phyloP scores from a whole-genome alignment of 1,140 invertebrate genomes.

The Fopius arisanus region DNA sequence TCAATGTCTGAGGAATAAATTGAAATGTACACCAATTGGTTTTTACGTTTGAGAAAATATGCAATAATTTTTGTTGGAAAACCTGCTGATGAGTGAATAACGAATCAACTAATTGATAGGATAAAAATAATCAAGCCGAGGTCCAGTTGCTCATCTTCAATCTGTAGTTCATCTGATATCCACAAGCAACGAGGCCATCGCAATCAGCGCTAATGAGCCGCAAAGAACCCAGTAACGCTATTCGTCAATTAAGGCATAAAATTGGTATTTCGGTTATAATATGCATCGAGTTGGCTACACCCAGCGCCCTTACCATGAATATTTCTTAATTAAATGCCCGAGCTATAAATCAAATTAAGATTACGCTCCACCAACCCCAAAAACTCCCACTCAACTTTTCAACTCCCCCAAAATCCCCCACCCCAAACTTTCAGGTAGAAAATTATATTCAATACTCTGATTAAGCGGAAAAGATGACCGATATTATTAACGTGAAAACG shows the following conservation, averaged over 20 bases:
- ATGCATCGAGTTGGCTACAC: neutral
- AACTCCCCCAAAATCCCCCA: neutral
- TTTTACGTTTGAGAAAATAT: too few species aligned
- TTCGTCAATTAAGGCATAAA: conserved; percentile 19
- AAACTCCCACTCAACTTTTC: neutral
- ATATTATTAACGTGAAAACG: neutral
- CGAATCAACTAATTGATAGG: neutral
- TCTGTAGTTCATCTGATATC: neutral
- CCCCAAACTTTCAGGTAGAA: neutral
- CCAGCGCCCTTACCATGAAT: conserved; percentile 4
- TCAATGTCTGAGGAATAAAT: too few species aligned
- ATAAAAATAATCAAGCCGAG: neutral
- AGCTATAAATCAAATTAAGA: conserved; percentile 2
- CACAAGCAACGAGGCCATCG: neutral
- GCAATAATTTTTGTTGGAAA: too few species aligned
- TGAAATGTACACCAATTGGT: too few species aligned
- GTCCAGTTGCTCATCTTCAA: neutral
- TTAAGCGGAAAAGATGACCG: conserved; percentile 12
- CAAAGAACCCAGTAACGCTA: conserved; percentile 1
- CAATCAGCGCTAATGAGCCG: conserved; percentile 15
- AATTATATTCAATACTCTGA: conserved; percentile 7
- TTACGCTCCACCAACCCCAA: neutral
- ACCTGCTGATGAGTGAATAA: neutral
- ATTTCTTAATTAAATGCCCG: conserved; percentile 10
- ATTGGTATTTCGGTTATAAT: conserved; percentile 1